Base-by-base conservation (phyloP, 1,140 invertebrate genomes). In the Oreohelix idahoensis region DNA sequence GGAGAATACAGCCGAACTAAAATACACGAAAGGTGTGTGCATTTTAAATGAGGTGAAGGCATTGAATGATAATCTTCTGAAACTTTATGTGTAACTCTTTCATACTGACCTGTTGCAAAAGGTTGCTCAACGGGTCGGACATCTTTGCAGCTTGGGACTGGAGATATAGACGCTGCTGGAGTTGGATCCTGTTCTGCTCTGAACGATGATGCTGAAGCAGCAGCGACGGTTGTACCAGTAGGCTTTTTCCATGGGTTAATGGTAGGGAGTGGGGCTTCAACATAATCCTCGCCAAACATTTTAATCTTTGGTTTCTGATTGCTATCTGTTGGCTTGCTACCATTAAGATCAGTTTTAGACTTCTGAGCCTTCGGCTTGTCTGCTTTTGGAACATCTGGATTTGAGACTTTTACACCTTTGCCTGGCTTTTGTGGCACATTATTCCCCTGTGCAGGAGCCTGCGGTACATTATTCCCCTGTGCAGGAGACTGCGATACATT, bases 261-360 rank as follows among this genome's bases (percentile, higher is more conserved):
- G 20, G 45, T 38, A 49, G 79, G 79, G 1, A 71, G 66, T 38
- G 79, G 79, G 20, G 79, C 79, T 73, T 80, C 79, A 32, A 80
- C 69, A 51, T 49, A 80, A 63, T 80, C 79, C 32, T 80, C 79
- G 4, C 79, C 79, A 80, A 80, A 80, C 66, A n/a, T 80, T 36
- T 80, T 80, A 58, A 42, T 70, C 45, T 80, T 80, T 4, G 79
- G 39, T 36, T 71, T 71, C 45, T 70, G 79, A 29, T 51, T 51
- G 29, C 11, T 45, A 2, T 76, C 74, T 29, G 74, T 39, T 23
- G 11, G 42, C 53, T 80, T 80, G 69, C 36, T 66, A 11, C 79
- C 79, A 73, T 51, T 80, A 23, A 66, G 32, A 29, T 80, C 79
- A 32, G 39, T 71, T 35, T 80, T 80, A 11, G 63, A 38, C 32